phyloP scores from a whole-genome alignment of 2,888 invertebrate genomes.

The Drosophila recens region DNA sequence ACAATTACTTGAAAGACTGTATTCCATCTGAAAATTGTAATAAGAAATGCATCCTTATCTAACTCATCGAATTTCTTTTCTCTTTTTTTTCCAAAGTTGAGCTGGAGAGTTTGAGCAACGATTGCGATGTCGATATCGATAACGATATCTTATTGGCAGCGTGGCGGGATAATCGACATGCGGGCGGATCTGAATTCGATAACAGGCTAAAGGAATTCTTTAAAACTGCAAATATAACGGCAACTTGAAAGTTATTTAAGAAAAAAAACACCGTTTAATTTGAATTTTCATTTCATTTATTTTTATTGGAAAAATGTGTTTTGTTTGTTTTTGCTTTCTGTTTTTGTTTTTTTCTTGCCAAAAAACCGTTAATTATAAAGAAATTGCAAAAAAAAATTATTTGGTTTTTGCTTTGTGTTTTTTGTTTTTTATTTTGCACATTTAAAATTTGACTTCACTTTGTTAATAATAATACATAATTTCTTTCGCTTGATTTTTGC shows the following conservation, averaged over 20 bases:
- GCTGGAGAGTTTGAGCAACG: slow-evolving; percentile 2
- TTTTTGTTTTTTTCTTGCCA: slow-evolving; percentile 59
- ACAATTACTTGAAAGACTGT: too few species aligned
- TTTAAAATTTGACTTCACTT: slow-evolving; percentile 69
- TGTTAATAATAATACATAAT: slow-evolving; percentile 29
- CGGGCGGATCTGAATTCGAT: slow-evolving; percentile 42
- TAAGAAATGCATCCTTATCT: slow-evolving; percentile 34
- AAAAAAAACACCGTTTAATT: slow-evolving; percentile 2
- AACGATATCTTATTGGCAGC: background rate
- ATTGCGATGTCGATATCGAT: slow-evolving; percentile 9
- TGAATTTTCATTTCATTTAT: slow-evolving; percentile 52
- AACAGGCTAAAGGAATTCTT: slow-evolving; percentile 2
- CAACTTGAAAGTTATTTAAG: background rate
- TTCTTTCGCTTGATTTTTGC: slow-evolving; percentile 17
- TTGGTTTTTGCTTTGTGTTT: slow-evolving; percentile 37
- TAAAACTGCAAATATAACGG: background rate
- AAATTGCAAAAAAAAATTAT: slow-evolving; percentile 68
- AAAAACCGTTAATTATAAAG: slow-evolving; percentile 72
- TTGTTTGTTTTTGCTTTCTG: slow-evolving; percentile 33
- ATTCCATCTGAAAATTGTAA: background rate
- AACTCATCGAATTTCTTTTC: background rate
- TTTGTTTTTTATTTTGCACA: slow-evolving; percentile 51
- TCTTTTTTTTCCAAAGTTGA: slow-evolving; percentile 10
- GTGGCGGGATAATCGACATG: slow-evolving; percentile 45
- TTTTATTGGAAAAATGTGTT: slow-evolving; percentile 75